Percentiles rank a stretch among this genome's conserved stretches.
phyloP scores from a whole-genome alignment of 2,888 invertebrate genomes.

The Ophion slaviceki region DNA sequence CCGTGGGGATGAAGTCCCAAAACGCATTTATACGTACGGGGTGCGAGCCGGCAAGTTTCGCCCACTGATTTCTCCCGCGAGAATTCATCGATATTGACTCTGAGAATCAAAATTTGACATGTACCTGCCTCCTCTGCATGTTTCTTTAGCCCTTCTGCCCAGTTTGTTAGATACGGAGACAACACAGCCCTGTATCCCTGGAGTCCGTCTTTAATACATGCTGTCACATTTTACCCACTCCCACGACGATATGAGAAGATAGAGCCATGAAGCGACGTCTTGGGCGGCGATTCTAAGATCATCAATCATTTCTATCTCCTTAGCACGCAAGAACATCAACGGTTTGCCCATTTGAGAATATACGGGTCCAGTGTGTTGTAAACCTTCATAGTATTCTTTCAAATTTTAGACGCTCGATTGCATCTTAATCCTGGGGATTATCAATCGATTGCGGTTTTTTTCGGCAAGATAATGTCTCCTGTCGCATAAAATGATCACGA shows the following conservation, averaged over 20 bases:
- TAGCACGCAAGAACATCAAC: constrained; percentile 11
- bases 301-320: constrained; percentile 54
- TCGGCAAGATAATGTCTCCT: too few species aligned
- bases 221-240: not conserved
- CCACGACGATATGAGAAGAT: not conserved
- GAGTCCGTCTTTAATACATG: constrained; percentile 2
- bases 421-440: too few species aligned
- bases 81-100: constrained; percentile 61
- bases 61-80: constrained; percentile 60
- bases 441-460: too few species aligned
- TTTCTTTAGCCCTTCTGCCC: not conserved
- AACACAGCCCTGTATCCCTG: constrained; percentile 7
- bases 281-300: constrained; percentile 14
- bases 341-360: constrained; percentile 3
- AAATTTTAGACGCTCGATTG: too few species aligned
- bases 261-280: not conserved
- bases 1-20: constrained; percentile 44
- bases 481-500: too few species aligned
- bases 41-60: constrained; percentile 41
- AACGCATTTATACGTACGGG: constrained; percentile 6
- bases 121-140: not conserved
- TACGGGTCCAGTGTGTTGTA: not conserved
- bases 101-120: constrained; percentile 14
- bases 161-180: not conserved
- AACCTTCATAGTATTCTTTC: too few species aligned